A percentile compares a stretch with the other conserved stretches of the same genome.
These are phyloP conservation scores for Neotragus moschatus DNA, from an alignment of 2,113 vertebrate genomes.

Conservation along the genomic window DNA sequence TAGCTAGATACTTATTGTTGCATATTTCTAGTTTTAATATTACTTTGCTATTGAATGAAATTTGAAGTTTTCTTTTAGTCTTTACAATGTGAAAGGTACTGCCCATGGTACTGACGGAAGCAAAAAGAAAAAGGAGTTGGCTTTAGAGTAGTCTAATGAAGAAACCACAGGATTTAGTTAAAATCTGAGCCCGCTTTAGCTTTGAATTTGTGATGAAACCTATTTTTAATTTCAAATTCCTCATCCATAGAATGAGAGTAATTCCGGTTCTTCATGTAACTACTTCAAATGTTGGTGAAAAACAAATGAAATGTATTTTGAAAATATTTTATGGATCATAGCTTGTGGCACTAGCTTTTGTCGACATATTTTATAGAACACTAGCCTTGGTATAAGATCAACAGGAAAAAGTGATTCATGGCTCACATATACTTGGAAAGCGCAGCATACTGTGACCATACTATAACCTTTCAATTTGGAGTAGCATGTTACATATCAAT, in stretches of 20 bases:
- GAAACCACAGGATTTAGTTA: not conserved
- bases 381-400: not conserved
- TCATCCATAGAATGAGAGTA: not conserved
- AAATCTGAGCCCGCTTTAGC: not conserved
- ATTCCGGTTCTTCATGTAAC: not conserved
- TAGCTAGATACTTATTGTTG: not conserved
- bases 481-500: not conserved
- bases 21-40: not conserved
- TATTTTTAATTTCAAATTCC: not conserved
- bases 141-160: not conserved
- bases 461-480: not conserved
- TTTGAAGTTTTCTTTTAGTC: not conserved
- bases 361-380: not conserved
- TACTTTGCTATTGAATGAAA: not conserved
- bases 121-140: not conserved
- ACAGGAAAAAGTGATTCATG: not conserved
- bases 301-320: not conserved
- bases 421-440: not conserved
- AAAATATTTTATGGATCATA: not conserved
- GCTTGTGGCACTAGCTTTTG: not conserved
- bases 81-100: not conserved
- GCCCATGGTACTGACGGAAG: not conserved
- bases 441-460: not conserved
- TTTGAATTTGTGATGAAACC: not conserved
- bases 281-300: not conserved